These are phyloP conservation scores for Notocelia uddmanniana DNA, from an alignment of 2,888 invertebrate species.

Conservation along the genomic window DNA sequence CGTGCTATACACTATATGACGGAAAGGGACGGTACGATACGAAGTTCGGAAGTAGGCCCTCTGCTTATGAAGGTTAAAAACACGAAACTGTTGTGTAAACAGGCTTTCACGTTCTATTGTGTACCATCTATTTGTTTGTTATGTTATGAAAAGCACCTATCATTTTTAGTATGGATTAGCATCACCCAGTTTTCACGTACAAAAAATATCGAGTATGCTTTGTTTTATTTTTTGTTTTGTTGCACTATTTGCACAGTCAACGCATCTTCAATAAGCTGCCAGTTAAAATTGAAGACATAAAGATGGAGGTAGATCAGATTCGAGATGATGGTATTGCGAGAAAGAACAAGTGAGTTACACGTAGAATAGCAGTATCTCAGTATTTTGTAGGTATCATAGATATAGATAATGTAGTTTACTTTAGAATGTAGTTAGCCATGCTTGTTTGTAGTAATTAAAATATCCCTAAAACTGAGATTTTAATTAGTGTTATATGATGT, in stretches of 20 bases:
- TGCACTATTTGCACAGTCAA: slow-evolving; percentile 46
- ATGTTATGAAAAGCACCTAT: slow-evolving; percentile 15
- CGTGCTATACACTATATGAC: no score
- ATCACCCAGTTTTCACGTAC: background rate
- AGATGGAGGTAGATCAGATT: slow-evolving; percentile 47
- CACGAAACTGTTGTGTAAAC: no score
- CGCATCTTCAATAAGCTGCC: slow-evolving; percentile 49
- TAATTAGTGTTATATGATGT: background rate
- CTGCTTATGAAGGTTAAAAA: no score
- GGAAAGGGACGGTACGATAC: no score
- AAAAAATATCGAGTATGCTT: slow-evolving; percentile 4
- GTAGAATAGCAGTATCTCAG: slow-evolving; percentile 37
- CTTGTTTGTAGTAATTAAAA: background rate
- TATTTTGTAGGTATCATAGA: slow-evolving; percentile 13
- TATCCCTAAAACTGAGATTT: background rate
- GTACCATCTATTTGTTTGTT: slow-evolving; percentile 10
- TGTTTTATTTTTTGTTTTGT: slow-evolving; percentile 41
- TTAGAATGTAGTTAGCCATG: slow-evolving; percentile 1
- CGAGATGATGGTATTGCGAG: slow-evolving; percentile 36
- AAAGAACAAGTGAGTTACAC: slow-evolving; percentile 37
- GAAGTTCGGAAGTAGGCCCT: no score
- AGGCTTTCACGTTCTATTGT: background rate
- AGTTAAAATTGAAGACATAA: slow-evolving; percentile 52
- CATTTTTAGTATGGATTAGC: background rate
- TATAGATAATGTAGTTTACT: background rate